These are phyloP conservation scores for Polia nebulosa DNA, from an alignment of 2,888 invertebrate species.

Conservation along the genomic window DNA sequence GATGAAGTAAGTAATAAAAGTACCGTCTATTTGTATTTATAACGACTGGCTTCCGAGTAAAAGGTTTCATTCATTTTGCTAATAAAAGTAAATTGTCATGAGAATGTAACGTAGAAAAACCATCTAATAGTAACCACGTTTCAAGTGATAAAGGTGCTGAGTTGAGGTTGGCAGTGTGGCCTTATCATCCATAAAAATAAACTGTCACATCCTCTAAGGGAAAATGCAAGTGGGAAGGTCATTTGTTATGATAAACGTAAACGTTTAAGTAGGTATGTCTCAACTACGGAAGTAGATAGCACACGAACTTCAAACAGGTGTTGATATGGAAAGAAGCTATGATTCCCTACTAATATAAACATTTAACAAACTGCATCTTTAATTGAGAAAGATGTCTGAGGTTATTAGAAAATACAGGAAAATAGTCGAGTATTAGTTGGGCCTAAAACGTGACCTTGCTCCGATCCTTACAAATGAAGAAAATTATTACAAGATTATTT, in stretches of 20 bases:
- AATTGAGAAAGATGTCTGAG: neutral
- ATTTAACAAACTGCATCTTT: neutral
- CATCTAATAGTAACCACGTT: slow-evolving; percentile 14
- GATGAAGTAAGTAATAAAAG: slow-evolving; percentile 14
- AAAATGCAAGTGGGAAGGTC: slow-evolving; percentile 36
- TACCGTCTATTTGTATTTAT: slow-evolving; percentile 31
- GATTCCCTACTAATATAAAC: neutral
- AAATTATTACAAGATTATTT: neutral
- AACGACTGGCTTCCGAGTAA: slow-evolving; percentile 11
- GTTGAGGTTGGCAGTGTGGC: neutral
- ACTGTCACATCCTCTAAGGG: slow-evolving; percentile 29
- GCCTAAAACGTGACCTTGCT: slow-evolving; percentile 11
- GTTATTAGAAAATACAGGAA: neutral
- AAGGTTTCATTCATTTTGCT: slow-evolving; percentile 15
- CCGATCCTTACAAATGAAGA: neutral
- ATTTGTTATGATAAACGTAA: slow-evolving; percentile 33
- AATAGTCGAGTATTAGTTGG: neutral
- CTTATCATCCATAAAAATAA: slow-evolving; percentile 4
- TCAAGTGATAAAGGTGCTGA: neutral
- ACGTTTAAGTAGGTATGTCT: slow-evolving; percentile 19
- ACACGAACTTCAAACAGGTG: slow-evolving; percentile 50
- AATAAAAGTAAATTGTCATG: slow-evolving; percentile 14
- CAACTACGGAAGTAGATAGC: slow-evolving; percentile 44
- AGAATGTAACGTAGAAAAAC: slow-evolving; percentile 7
- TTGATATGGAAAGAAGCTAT: slow-evolving; percentile 12